Evolutionary conservation across 2,113 vertebrate species (phyloP).

Genomic region (Glaucomys volans): DNA sequence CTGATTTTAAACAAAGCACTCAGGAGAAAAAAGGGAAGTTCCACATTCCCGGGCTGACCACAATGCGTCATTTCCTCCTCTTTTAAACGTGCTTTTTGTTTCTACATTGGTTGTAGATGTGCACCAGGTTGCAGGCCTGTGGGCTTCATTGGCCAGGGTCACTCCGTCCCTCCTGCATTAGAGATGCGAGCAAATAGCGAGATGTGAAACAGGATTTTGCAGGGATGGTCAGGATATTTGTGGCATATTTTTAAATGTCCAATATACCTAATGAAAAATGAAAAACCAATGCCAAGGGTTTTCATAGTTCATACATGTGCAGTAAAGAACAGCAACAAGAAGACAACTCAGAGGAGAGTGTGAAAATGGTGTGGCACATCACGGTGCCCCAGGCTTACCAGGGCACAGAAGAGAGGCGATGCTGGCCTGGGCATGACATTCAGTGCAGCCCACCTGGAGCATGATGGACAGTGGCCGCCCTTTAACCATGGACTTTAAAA

Average conservation of each 20-base stretch:
- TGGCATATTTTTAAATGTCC: background rate
- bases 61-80: constrained; percentile 13
- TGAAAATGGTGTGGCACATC: background rate
- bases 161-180: background rate
- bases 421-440: rapidly evolving
- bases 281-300: constrained; percentile 27
- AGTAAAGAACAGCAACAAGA: background rate
- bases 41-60: background rate
- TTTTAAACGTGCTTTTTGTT: background rate
- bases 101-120: background rate
- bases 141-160: background rate
- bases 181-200: background rate
- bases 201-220: background rate
- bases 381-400: rapidly evolving
- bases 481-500: background rate
- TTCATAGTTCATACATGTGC: background rate
- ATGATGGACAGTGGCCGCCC: rapidly evolving
- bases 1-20: constrained; percentile 23
- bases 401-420: background rate
- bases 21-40: background rate
- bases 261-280: constrained; percentile 6
- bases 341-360: background rate
- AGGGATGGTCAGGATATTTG: background rate
- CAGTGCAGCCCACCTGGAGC: background rate
- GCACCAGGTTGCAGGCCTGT: background rate